Evolutionary conservation across 2,797 vertebrate genomes (phyloP), one percentile per base, ranked within the genome.

Genomic region (Urophycis tenuis): DNA sequence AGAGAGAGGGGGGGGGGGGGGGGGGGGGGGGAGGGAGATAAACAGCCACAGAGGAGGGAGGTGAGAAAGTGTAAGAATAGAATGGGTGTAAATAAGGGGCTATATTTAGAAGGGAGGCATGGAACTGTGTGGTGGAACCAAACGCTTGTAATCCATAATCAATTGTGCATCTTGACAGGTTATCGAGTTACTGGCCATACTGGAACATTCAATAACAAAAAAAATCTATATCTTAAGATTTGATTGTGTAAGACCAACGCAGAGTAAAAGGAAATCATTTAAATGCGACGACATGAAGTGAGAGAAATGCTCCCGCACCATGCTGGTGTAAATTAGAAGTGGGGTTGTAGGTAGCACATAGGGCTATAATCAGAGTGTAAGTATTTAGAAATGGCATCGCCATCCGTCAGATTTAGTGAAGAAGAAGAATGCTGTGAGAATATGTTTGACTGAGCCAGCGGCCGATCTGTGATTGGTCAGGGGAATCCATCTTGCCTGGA

Each of bases 1-100:
- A 25, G 53, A 60, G 53, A n/a, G 53, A 25, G n/a, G 3, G 3
- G 15, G 12, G 3, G 17, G 53, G 64, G 39, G 69, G 49, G 81
- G 41, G 39, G 67, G 74, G 78, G 72, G 80, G 80, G 75, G 75
- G 72, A 74, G 31, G 30, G 36, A 1, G 19, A 53, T 22, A 12
- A 75, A n/a, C 15, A 74, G 25, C 17, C 29, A 9, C 30, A 30
- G 34, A 45, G 10, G 7, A 30, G 11, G 22, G n/a, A 36, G 33
- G 31, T 31, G 31, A 14, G 22, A 33, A 33, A 71, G 6, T 19
- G 60, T 64, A 29, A 12, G 29, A 64, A 64, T 64, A 64, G 60
- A 29, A 3, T 17, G 15, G 9, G n/a, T 64, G 60, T 64, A 64
- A 64, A 64, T 64, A 64, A 64, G 25, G 60, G 25, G 7, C 60